Percentiles rank a stretch among this genome's conserved stretches.
These are phyloP conservation scores for Amblyraja radiata DNA, from an alignment of 2,797 vertebrate genomes.

Conservation along the genomic window DNA sequence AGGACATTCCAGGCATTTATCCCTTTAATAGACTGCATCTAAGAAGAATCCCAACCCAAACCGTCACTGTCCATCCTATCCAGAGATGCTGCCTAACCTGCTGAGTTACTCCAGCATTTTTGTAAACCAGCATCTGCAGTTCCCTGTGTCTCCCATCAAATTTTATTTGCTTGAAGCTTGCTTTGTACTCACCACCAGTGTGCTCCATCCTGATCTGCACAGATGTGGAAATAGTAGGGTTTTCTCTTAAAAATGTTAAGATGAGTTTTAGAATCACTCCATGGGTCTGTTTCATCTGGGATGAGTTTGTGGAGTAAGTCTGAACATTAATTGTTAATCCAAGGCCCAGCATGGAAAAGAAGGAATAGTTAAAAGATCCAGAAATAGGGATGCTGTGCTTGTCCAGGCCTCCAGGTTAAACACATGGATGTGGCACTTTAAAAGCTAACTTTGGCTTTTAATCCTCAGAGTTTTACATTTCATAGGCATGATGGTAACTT, in stretches of 20 bases:
- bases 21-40: neutral
- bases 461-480: conserved; percentile 3
- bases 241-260: neutral
- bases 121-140: too few relatives aligned
- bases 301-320: neutral
- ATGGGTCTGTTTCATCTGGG: neutral
- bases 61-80: too few relatives aligned
- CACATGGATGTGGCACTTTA: neutral
- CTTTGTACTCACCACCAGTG: neutral
- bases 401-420: neutral
- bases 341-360: too few relatives aligned
- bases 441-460: neutral
- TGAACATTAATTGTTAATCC: neutral
- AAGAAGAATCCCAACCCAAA: too few relatives aligned
- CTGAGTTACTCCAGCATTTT: too few relatives aligned
- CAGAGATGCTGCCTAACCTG: too few relatives aligned
- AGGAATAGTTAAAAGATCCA: neutral
- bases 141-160: neutral
- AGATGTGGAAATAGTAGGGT: neutral
- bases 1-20: neutral
- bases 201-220: neutral
- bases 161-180: neutral
- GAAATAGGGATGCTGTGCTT: neutral
- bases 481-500: neutral
- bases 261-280: neutral